These are phyloP conservation scores for Autographa gamma DNA, from an alignment of 2,888 invertebrate species.

Conservation along the genomic window DNA sequence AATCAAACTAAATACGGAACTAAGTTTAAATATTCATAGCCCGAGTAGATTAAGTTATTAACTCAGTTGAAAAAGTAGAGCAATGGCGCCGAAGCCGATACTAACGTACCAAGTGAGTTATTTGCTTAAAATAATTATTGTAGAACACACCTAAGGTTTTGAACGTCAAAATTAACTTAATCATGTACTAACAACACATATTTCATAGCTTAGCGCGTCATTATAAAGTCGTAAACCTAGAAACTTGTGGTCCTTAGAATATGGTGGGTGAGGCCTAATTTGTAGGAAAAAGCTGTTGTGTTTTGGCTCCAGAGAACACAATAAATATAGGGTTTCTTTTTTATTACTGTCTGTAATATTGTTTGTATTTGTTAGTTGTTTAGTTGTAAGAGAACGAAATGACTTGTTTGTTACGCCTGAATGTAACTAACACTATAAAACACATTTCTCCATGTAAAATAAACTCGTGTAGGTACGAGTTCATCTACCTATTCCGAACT, in stretches of 20 bases:
- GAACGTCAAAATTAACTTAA: conserved; percentile 57
- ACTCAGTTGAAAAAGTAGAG: conserved; percentile 22
- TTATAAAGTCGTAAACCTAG: conserved; percentile 87
- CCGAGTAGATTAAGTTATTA: conserved; percentile 32
- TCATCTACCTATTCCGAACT: no score
- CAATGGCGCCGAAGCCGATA: background rate
- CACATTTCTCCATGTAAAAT: no score
- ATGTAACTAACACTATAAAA: no score
- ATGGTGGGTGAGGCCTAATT: conserved; percentile 58
- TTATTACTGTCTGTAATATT: no score
- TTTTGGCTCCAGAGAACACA: background rate
- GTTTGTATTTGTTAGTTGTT: no score
- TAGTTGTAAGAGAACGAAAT: no score
- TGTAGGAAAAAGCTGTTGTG: conserved; percentile 36
- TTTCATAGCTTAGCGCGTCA: conserved; percentile 81
- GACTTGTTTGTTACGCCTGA: no score
- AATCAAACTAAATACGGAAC: conserved; percentile 1
- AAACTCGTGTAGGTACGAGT: no score
- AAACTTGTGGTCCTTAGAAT: conserved; percentile 76
- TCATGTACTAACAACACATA: conserved; percentile 70
- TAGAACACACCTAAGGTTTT: conserved; percentile 37
- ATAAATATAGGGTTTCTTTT: no score
- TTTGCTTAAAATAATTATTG: conserved; percentile 40
- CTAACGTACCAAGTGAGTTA: conserved; percentile 17
- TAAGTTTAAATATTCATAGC: background rate